Percentiles rank a stretch among this genome's conserved stretches.
These are phyloP conservation scores for Tursiops truncatus DNA, from an alignment of 2,113 vertebrate species.

Conservation along the genomic window DNA sequence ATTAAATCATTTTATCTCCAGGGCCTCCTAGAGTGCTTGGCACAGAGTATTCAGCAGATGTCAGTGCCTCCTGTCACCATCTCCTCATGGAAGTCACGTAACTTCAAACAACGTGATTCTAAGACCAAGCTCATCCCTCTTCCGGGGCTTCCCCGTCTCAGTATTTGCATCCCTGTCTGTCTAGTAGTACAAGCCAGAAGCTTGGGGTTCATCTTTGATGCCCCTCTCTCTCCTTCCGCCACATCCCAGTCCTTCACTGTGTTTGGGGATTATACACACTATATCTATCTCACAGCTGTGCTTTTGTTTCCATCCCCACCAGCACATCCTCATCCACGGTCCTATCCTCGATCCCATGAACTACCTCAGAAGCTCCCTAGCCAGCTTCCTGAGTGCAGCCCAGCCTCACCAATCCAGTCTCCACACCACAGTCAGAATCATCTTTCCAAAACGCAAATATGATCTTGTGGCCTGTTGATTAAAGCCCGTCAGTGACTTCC, in stretches of 20 bases:
- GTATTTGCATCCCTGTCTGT: neutral
- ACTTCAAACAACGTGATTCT: neutral
- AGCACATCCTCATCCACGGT: neutral
- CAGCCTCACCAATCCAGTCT: neutral
- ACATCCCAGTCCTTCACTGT: neutral
- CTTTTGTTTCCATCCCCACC: neutral
- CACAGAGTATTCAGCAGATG: neutral
- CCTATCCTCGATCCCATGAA: neutral
- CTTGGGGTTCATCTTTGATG: neutral
- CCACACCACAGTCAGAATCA: neutral
- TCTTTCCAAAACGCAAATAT: neutral
- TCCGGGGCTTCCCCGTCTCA: neutral
- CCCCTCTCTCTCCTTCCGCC: too few species aligned
- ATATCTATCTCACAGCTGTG: neutral
- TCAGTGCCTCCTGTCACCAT: neutral
- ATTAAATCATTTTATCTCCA: neutral
- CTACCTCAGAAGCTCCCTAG: neutral
- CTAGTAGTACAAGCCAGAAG: neutral
- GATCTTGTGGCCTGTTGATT: neutral
- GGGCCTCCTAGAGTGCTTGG: neutral
- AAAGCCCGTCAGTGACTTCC: neutral
- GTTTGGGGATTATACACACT: neutral
- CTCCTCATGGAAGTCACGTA: neutral
- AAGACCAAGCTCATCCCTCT: neutral
- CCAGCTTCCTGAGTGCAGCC: too few species aligned